Conservation (phyloP, 2,888 invertebrate genomes). For the Neria commutata region DNA sequence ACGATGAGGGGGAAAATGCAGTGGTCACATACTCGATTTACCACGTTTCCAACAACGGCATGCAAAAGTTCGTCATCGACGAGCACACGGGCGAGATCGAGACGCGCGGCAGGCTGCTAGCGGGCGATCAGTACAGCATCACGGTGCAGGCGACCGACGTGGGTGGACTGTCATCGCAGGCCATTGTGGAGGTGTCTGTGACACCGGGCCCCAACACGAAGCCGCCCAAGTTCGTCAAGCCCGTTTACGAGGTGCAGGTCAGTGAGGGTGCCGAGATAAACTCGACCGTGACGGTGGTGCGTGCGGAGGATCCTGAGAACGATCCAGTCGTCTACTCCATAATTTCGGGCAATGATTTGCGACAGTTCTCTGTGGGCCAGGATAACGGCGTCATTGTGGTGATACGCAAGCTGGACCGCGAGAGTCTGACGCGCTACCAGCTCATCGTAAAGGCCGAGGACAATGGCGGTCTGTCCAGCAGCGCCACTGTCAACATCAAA, state of each 20-base stretch:
- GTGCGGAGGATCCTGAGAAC: conserved; percentile 88
- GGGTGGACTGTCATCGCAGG: conserved; percentile 81
- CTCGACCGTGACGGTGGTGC: conserved; percentile 80
- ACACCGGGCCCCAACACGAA: conserved; percentile 82
- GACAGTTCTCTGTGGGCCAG: conserved; percentile 84
- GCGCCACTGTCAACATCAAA: conserved; percentile 84
- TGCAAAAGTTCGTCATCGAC: conserved; percentile 84
- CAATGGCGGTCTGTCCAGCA: conserved; percentile 79
- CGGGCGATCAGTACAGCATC: conserved; percentile 88
- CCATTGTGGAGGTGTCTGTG: conserved; percentile 83
- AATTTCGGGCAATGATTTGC: conserved; percentile 85
- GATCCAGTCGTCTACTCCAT: conserved; percentile 86
- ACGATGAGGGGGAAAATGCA: conserved; percentile 85
- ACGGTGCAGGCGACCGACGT: conserved; percentile 84
- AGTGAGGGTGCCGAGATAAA: conserved; percentile 90
- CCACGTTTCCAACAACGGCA: conserved; percentile 89
- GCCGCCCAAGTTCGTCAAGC: conserved; percentile 80
- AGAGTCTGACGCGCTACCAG: conserved; percentile 87
- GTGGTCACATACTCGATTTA: conserved; percentile 82
- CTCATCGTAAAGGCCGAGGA: conserved; percentile 88
- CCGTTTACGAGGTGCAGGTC: conserved; percentile 85
- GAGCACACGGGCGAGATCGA: conserved; percentile 77
- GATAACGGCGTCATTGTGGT: conserved; percentile 89
- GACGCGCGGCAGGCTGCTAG: conserved; percentile 78
- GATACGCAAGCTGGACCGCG: conserved; percentile 82